These are phyloP conservation scores for Drosophila quinaria DNA, from an alignment of 2,888 invertebrate genomes.

Conservation along the genomic window DNA sequence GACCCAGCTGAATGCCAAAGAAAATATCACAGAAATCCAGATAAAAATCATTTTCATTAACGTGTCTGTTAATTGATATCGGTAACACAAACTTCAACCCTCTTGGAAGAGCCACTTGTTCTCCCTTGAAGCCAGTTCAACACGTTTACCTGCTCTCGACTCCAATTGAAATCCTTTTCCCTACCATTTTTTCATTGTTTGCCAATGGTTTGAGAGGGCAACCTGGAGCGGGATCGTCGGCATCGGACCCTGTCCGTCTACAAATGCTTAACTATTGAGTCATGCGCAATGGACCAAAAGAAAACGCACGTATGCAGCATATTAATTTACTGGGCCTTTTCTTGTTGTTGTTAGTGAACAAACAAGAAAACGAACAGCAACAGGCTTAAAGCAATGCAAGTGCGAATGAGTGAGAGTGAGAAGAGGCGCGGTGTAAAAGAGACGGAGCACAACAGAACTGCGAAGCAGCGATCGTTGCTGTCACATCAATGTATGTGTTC, in stretches of 20 bases:
- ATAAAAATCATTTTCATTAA: not conserved
- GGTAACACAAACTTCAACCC: constrained; percentile 1
- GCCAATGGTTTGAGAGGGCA: constrained; percentile 14
- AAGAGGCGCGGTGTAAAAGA: constrained; percentile 5
- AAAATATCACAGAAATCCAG: not conserved
- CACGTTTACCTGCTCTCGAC: constrained; percentile 41
- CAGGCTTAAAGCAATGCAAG: constrained; percentile 36
- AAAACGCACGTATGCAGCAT: constrained; percentile 71
- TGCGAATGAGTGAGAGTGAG: constrained; percentile 21
- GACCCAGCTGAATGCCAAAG: not conserved
- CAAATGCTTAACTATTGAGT: constrained; percentile 62
- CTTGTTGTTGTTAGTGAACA: constrained; percentile 43
- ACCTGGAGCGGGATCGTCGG: not conserved
- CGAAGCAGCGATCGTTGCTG: constrained; percentile 53
- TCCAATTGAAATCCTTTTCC: constrained; percentile 37
- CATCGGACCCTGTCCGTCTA: constrained; percentile 59
- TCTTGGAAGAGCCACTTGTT: constrained; percentile 11
- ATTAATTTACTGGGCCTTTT: constrained; percentile 67
- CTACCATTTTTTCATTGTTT: constrained; percentile 39
- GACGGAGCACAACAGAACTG: constrained; percentile 8
- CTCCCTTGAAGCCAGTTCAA: not conserved
- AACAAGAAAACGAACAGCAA: constrained; percentile 56
- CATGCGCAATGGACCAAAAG: constrained; percentile 76
- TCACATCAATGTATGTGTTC: constrained; percentile 55
- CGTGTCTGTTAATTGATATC: constrained; percentile 14